Evolutionary conservation across 2,113 vertebrate species (phyloP).

Genomic region (Podocnemis expansa): DNA sequence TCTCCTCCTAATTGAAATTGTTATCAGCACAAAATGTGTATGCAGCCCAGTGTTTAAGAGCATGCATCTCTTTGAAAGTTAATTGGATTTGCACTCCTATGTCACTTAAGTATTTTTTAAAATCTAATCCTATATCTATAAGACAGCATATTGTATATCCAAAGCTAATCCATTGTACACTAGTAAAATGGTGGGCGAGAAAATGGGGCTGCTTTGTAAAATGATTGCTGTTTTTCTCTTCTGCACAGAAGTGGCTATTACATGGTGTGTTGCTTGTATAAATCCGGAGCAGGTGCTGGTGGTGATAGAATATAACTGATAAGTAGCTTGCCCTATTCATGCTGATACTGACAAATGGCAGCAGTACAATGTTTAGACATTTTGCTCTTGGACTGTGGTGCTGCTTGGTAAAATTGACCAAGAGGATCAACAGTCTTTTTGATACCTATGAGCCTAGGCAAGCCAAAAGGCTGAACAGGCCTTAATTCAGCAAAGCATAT

Average conservation of each 20-base stretch:
- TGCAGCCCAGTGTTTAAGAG: not conserved
- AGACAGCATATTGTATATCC: not conserved
- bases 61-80: not conserved
- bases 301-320: not conserved
- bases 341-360: not conserved
- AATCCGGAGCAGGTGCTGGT: not conserved
- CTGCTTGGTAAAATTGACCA: not conserved
- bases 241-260: not conserved
- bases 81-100: not conserved
- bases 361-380: not conserved
- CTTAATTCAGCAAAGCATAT: not conserved
- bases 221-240: not conserved
- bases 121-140: not conserved
- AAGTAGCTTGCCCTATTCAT: not conserved
- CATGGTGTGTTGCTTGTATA: not conserved
- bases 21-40: not conserved
- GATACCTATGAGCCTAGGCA: not conserved
- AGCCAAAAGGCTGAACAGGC: not conserved
- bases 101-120: not conserved
- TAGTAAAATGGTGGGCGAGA: not conserved
- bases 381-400: not conserved
- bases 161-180: not conserved
- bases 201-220: not conserved
- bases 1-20: not conserved
- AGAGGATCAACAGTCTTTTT: not conserved